Base-by-base conservation (phyloP, 2,113 vertebrate genomes). In the Sinocyclocheilus grahami region DNA sequence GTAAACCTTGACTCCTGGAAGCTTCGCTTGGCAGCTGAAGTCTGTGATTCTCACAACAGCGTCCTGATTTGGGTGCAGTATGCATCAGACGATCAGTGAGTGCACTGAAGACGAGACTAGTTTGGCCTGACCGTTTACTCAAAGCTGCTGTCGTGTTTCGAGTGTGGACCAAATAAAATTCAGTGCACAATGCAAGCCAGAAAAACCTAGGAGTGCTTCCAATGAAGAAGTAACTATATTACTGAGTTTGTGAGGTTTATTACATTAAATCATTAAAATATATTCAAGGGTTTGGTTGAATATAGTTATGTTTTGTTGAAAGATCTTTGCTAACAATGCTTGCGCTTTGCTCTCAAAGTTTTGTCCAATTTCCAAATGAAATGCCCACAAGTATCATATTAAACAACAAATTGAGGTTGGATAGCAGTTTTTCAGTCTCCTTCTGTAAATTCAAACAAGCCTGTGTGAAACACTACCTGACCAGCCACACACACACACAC, bases 401-500 rank as follows among this genome's bases (percentile, higher is more conserved):
- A 67, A 67, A 67, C 63, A 30, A 67, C 63, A 30, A 30, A 67
- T 3, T 30, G 63, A 67, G 63, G 13, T 30, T 67, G 63, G 24
- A 30, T 67, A 12, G 13, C 63, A 30, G 11, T 7, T 67, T 30
- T 30, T 14, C 24, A 30, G 63, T 65, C 24, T 67, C 24, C 30
- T 65, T 4, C 63, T 60, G 72, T 75, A 80, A 42, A 80, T 39
- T 39, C 18, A 60, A 33, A 58, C 51, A 58, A 65, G 6, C 33
- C 22, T 24, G 53, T 46, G 22, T 46, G 39, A 81, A 63, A 24
- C 60, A 67, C 42, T 82, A 65, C 58, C 79, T 65, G 58, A 42
- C 9, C 24, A 16, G 93, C 95, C 42, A 94, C 18, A n/a, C 80
- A 94, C 95, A 95, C 46, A 42, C 78, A 39, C 92, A 93, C 92